Conservation (phyloP, 2,888 invertebrate species). For the Cheilosia vernalis region DNA sequence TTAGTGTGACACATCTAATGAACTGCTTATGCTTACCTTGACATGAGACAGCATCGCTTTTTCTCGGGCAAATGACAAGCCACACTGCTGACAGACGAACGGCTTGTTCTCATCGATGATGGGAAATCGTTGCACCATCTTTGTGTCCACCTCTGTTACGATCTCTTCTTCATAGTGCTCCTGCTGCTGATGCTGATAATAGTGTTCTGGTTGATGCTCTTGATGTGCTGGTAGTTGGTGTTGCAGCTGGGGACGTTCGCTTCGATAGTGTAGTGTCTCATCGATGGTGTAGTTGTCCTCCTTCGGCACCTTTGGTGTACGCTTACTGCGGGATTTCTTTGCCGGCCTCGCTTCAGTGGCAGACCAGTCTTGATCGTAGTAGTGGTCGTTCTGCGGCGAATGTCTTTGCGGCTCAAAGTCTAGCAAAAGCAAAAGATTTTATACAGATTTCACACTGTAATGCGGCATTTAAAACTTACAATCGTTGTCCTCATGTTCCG, state of each 20-base stretch:
- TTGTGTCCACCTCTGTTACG: slow-evolving; percentile 47
- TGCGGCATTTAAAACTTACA: slow-evolving; percentile 67
- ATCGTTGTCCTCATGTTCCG: slow-evolving; percentile 84
- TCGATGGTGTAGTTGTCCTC: slow-evolving; percentile 80
- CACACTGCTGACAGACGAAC: slow-evolving; percentile 91
- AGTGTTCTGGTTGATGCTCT: neutral
- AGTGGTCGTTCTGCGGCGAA: slow-evolving; percentile 79
- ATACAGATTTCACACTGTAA: neutral
- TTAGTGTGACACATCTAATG: neutral
- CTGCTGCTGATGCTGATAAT: slow-evolving; percentile 27
- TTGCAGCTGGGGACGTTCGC: slow-evolving; percentile 22
- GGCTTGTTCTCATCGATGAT: slow-evolving; percentile 89
- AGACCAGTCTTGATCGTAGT: slow-evolving; percentile 81
- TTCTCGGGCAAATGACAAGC: slow-evolving; percentile 91
- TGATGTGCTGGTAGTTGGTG: neutral
- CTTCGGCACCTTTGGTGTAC: slow-evolving; percentile 76
- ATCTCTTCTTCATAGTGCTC: slow-evolving; percentile 48
- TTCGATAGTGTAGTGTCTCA: slow-evolving; percentile 62
- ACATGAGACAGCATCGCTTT: slow-evolving; percentile 92
- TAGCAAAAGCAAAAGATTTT: neutral
- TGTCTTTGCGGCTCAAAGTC: slow-evolving; percentile 71
- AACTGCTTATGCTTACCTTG: slow-evolving; percentile 82
- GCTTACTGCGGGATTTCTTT: slow-evolving; percentile 75
- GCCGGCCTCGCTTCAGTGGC: slow-evolving; percentile 66
- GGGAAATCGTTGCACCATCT: slow-evolving; percentile 83